Evolutionary conservation across 1,140 invertebrate genomes (phyloP).

Genomic region (Saccostrea echinata): DNA sequence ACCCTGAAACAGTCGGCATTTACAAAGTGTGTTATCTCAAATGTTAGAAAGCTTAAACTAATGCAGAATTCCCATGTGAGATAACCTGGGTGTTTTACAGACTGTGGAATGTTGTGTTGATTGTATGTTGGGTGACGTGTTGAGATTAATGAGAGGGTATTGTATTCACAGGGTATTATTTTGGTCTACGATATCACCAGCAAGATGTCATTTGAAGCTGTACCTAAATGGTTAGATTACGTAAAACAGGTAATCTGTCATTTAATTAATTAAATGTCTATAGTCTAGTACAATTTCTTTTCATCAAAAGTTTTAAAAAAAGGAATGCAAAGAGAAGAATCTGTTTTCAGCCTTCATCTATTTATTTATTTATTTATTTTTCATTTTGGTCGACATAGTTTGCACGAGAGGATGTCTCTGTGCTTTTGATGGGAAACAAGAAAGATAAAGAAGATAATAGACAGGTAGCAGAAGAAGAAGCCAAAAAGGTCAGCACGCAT

Average conservation of each 20-base stretch:
- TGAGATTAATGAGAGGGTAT: neutral
- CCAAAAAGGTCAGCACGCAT: constrained; percentile 48
- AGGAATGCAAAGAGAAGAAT: too few relatives aligned
- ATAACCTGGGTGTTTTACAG: neutral
- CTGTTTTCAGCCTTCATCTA: too few relatives aligned
- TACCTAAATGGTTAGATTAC: constrained; percentile 62
- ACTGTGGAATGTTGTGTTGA: neutral
- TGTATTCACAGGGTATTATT: constrained; percentile 59
- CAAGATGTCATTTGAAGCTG: constrained; percentile 60
- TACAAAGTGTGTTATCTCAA: neutral
- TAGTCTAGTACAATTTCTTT: too few relatives aligned
- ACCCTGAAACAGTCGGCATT: neutral
- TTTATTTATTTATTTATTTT: too few relatives aligned
- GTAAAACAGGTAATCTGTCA: constrained; percentile 53
- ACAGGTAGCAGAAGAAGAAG: constrained; percentile 53
- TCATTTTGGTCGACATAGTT: constrained; percentile 46
- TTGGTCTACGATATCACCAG: constrained; percentile 63
- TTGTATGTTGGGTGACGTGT: neutral
- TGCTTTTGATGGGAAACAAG: constrained; percentile 65
- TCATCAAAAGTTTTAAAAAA: too few relatives aligned
- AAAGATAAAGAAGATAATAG: constrained; percentile 59
- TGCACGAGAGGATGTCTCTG: constrained; percentile 57
- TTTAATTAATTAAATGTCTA: neutral
- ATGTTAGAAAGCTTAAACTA: neutral
- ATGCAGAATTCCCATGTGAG: neutral